Conservation (phyloP, 2,797 vertebrate genomes). For the Allenopithecus nigroviridis region DNA sequence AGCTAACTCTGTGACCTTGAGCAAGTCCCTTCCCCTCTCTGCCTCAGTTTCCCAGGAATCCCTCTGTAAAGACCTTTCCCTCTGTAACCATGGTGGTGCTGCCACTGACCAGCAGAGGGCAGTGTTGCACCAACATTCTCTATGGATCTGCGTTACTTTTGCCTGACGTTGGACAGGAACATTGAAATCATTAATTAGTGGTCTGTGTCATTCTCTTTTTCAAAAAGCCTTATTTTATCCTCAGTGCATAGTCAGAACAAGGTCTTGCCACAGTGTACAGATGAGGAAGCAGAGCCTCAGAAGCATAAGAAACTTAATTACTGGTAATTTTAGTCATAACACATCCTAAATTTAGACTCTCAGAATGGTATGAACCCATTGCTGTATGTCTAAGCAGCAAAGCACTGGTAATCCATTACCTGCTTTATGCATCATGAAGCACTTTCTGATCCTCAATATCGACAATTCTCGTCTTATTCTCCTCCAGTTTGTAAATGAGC, state of each 20-base stretch:
- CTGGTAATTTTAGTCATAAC: not conserved
- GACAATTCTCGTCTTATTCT: not conserved
- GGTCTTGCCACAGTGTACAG: not conserved
- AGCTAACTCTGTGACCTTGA: not conserved
- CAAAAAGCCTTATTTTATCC: not conserved
- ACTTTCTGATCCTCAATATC: not conserved
- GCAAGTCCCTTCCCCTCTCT: not conserved
- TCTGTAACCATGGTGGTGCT: not conserved
- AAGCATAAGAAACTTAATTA: not conserved
- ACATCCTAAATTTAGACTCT: not conserved
- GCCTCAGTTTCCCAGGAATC: not conserved
- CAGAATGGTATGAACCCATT: not conserved
- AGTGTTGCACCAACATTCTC: conserved; percentile 9
- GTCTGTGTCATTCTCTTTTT: not conserved
- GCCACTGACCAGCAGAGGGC: conserved; percentile 52
- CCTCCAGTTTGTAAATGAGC: not conserved
- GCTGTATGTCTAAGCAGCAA: not conserved
- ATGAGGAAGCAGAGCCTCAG: not conserved
- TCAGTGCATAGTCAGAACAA: not conserved
- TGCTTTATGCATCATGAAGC: not conserved
- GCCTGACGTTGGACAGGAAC: not conserved
- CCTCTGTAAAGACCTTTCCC: not conserved
- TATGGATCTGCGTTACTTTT: not conserved
- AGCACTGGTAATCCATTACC: not conserved
- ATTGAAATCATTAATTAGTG: not conserved